A percentile compares a stretch with the other conserved stretches of the same genome.
Evolutionary conservation across 2,797 vertebrate species (phyloP).

Genomic region (Muraenolepis orangiensis): DNA sequence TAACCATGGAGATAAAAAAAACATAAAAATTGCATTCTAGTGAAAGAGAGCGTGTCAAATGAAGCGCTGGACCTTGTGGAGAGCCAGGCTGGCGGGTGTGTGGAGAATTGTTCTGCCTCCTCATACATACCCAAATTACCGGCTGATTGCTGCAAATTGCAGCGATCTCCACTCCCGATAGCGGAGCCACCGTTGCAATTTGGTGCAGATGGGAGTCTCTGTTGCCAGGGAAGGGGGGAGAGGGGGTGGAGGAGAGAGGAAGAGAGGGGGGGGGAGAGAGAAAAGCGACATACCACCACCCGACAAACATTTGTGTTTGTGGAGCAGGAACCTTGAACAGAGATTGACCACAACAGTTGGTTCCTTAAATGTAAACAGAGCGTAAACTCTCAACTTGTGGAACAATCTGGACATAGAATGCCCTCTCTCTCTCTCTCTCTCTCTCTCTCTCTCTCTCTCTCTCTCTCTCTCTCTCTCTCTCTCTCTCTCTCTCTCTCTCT

Average conservation of each 20-base stretch:
- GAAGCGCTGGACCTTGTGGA: conserved; percentile 51
- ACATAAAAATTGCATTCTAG: not conserved
- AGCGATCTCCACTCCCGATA: conserved; percentile 63
- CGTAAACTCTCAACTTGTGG: no score
- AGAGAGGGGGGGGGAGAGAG: conserved; percentile 2
- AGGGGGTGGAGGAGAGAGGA: conserved; percentile 39
- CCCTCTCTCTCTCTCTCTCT: no score
- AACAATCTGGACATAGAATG: no score
- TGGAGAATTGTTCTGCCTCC: conserved; percentile 48
- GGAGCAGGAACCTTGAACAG: no score
- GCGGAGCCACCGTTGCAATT: conserved; percentile 43
- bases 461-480: no score
- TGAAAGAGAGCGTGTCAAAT: conserved; percentile 24
- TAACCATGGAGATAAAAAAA: not conserved
- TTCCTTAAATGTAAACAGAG: no score
- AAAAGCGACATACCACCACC: no score
- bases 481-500: no score
- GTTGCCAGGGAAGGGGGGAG: conserved; percentile 34
- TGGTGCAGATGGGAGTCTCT: conserved; percentile 61
- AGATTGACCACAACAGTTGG: no score
- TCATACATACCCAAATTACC: conserved; percentile 68
- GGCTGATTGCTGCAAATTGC: conserved; percentile 67
- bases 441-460: no score
- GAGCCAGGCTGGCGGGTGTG: conserved; percentile 20
- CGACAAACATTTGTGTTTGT: no score